Conservation (phyloP, 1,140 invertebrate genomes). For the Ceratoteleas bidentatus region DNA sequence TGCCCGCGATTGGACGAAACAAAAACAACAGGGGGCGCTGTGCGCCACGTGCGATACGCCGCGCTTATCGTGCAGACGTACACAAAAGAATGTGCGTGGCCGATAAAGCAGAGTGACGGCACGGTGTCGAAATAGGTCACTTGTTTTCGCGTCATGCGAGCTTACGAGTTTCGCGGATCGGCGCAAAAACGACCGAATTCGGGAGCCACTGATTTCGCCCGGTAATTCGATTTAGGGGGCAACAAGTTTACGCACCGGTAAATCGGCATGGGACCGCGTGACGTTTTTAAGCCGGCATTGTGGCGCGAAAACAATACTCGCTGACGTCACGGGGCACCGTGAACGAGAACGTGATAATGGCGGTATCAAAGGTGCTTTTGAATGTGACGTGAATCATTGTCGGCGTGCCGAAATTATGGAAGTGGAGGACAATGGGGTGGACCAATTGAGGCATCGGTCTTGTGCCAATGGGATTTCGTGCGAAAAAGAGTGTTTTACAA, state of each 20-base stretch:
- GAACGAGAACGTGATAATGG: constrained; percentile 55
- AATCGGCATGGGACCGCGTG: constrained; percentile 37
- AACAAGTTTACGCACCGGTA: constrained; percentile 12
- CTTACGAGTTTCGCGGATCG: neutral
- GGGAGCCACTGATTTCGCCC: neutral
- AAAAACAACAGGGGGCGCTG: neutral
- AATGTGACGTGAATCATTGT: constrained; percentile 51
- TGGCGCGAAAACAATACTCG: constrained; percentile 61
- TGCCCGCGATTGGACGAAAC: neutral
- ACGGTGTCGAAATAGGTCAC: neutral
- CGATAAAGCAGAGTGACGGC: neutral
- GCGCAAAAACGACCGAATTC: neutral
- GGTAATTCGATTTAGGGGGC: constrained; percentile 6
- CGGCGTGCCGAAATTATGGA: constrained; percentile 36
- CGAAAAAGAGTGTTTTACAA: too few species aligned
- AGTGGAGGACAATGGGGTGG: constrained; percentile 29
- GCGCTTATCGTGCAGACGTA: neutral
- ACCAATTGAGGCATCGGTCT: constrained; percentile 39
- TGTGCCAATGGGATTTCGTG: neutral
- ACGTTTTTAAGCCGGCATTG: constrained; percentile 58
- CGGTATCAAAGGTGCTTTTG: constrained; percentile 53
- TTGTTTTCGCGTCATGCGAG: neutral
- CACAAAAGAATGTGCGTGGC: neutral
- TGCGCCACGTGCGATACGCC: neutral
- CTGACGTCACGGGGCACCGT: constrained; percentile 48